Percentiles rank a stretch among this genome's conserved stretches.
These are phyloP conservation scores for Coptotermes formosanus DNA, from an alignment of 1,140 invertebrate genomes.

Conservation along the genomic window DNA sequence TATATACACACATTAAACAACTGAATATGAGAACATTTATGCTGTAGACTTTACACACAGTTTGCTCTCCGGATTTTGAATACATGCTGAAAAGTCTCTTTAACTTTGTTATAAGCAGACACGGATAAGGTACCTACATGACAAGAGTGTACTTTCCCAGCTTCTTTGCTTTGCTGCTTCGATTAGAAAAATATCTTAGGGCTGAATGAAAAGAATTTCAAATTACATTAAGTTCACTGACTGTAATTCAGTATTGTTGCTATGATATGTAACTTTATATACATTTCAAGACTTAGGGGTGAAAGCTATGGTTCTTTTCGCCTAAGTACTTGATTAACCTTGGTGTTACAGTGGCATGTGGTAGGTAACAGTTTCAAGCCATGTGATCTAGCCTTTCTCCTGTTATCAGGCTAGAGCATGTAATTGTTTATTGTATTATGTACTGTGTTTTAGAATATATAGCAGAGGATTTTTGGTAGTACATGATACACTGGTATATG, in stretches of 20 bases:
- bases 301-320: too few relatives aligned
- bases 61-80: too few relatives aligned
- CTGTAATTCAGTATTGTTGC: neutral
- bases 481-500: too few relatives aligned
- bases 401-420: neutral
- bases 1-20: too few relatives aligned
- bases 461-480: too few relatives aligned
- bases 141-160: neutral
- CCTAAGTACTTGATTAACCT: too few relatives aligned
- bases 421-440: too few relatives aligned
- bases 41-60: too few relatives aligned
- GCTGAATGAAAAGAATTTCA: neutral
- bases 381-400: neutral
- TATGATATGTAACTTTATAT: neutral
- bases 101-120: neutral
- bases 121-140: neutral
- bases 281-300: neutral
- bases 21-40: too few relatives aligned
- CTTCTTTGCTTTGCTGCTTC: neutral
- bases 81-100: too few relatives aligned
- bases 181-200: neutral
- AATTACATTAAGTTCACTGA: neutral
- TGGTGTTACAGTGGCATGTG: too few relatives aligned
- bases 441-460: too few relatives aligned
- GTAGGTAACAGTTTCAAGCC: neutral